Evolutionary conservation across 1,140 invertebrate genomes (phyloP), one percentile per base, ranked within the genome.

Genomic region (Drosophila trapezifrons): DNA sequence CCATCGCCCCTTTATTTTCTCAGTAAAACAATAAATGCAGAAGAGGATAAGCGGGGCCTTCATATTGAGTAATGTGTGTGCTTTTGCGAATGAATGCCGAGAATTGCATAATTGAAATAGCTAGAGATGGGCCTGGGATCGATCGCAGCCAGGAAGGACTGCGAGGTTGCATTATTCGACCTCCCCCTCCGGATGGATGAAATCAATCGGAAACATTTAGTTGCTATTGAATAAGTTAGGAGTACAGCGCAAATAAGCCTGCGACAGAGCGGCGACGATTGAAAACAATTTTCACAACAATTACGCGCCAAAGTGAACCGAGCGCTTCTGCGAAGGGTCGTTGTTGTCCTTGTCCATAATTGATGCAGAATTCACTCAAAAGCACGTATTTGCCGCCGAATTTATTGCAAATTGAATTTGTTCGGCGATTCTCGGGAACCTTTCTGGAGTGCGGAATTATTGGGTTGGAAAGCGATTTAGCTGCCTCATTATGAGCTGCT

Each of bases 201-300:
- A 72, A 32, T 73, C 66, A 76, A 81, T 67, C 62, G 43, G 32
- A 81, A 60, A 52, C 80, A 69, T 76, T 60, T 55, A 52, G 60
- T 67, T 66, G 72, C 59, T 40, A 63, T 49, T 80, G 78, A 70
- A 80, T 80, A 80, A 80, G 59, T 72, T 45, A 54, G 18, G 51
- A 54, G 51, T 37, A 73, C 55, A 49, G 38, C 17, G 55, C 32
- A 80, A 80, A 76, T 57, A 80, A 76, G 58, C 63, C 63, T 47
- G 56, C 47, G 42, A 51, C 45, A 65, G 35, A 56, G 54, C 45
- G 32, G 29, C 42, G 56, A 47, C 67, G 52, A 67, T 76, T 54
- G 60, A 78, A 75, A 78, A 76, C 70, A 75, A 78, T 78, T 83
- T 78, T 52, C 79, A 62, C 70, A 82, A 82, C 79, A 82, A 81